phyloP scores from a whole-genome alignment of 2,797 vertebrate genomes.

The Linurgus olivaceus region DNA sequence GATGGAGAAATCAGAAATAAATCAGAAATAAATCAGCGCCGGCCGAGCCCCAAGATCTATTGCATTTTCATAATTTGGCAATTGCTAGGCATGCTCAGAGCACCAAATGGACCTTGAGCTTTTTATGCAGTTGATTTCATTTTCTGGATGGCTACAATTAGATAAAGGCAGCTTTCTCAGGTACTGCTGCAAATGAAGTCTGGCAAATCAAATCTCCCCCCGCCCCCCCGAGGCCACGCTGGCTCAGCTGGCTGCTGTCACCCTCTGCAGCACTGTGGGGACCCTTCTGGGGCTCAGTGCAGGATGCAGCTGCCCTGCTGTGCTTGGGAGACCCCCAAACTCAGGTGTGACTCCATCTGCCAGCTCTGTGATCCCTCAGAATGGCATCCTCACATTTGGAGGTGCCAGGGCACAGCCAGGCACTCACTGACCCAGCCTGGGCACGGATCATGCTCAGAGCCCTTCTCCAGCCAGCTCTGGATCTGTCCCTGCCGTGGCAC shows the following conservation, averaged over 20 bases:
- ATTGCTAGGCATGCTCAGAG: not conserved
- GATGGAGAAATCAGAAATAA: not conserved
- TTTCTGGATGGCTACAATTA: conserved; percentile 34
- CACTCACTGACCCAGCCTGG: not conserved
- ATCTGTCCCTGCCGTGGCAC: not conserved
- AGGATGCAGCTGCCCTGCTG: not conserved
- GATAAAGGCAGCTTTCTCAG: conserved; percentile 16
- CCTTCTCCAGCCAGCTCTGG: not conserved
- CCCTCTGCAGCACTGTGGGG: fast-evolving
- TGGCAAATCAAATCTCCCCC: not conserved
- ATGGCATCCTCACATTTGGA: fast-evolving
- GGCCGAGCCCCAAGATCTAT: not conserved
- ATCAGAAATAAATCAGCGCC: not conserved
- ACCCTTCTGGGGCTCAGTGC: fast-evolving
- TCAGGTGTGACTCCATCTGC: fast-evolving
- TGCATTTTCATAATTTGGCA: conserved; percentile 18
- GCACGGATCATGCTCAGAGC: fast-evolving
- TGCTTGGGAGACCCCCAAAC: not conserved
- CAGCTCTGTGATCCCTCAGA: not conserved
- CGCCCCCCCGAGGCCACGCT: fast-evolving
- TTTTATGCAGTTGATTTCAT: conserved; percentile 16
- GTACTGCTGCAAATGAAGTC: not conserved
- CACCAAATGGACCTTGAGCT: not conserved
- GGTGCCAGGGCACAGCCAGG: fast-evolving
- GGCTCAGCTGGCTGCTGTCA: not conserved